phyloP scores from a whole-genome alignment of 2,888 invertebrate species.

The Coelinius sp. region DNA sequence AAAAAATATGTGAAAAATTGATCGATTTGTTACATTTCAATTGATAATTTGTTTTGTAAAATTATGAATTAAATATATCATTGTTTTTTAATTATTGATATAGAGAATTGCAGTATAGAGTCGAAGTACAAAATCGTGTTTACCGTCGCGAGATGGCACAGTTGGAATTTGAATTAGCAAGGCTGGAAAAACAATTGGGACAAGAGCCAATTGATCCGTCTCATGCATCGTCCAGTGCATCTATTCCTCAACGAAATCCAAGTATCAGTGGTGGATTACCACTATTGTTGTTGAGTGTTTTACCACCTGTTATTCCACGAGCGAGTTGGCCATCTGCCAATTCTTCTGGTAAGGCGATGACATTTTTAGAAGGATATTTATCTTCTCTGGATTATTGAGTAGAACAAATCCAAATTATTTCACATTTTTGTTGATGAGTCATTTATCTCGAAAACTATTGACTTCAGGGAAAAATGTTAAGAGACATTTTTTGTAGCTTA shows the following conservation, averaged over 20 bases:
- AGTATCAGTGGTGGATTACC: conserved; percentile 81
- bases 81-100: conserved; percentile 3
- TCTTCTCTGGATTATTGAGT: no score
- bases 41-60: no score
- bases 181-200: conserved; percentile 78
- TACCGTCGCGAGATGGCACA: conserved; percentile 87
- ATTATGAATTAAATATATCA: no score
- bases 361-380: no score
- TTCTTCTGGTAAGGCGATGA: conserved; percentile 65
- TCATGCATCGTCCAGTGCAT: conserved; percentile 74
- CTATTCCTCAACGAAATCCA: conserved; percentile 75
- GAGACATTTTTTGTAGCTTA: no score
- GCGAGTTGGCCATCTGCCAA: conserved; percentile 86
- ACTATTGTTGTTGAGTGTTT: conserved; percentile 79
- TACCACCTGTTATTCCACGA: conserved; percentile 82
- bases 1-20: no score
- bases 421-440: no score
- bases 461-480: no score
- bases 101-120: conserved; percentile 84
- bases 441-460: no score
- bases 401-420: no score
- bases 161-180: conserved; percentile 83
- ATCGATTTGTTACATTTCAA: no score
- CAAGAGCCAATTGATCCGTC: conserved; percentile 73
- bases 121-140: conserved; percentile 92